These are phyloP conservation scores for Bombus sylvicola DNA, from an alignment of 1,140 invertebrate species.

Conservation along the genomic window DNA sequence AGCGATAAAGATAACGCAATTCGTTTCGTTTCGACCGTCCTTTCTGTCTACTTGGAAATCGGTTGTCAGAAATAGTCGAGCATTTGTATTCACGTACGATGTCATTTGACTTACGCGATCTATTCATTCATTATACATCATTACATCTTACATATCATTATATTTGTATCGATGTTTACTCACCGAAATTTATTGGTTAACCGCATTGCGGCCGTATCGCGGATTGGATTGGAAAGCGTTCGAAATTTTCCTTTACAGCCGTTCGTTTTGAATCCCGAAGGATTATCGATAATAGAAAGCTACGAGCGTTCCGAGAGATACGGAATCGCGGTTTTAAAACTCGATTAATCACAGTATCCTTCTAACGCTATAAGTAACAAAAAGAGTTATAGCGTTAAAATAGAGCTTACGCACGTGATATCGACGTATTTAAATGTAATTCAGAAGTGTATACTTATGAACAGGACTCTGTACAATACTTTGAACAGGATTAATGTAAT, in stretches of 20 bases:
- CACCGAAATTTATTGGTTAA: slow-evolving; percentile 22
- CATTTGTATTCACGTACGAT: neutral
- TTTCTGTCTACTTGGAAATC: neutral
- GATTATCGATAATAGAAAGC: neutral
- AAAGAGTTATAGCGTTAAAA: too few species aligned
- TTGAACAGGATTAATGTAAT: too few species aligned
- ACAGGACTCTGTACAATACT: too few species aligned
- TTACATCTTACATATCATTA: neutral
- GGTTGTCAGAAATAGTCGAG: neutral
- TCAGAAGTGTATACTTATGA: too few species aligned
- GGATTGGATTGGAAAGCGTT: neutral
- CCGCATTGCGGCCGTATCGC: slow-evolving; percentile 1
- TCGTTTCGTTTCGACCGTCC: too few species aligned
- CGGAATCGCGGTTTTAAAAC: neutral
- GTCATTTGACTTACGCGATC: slow-evolving; percentile 16
- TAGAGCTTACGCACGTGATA: too few species aligned
- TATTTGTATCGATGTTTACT: slow-evolving; percentile 1
- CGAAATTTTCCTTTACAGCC: neutral
- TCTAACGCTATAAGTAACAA: neutral
- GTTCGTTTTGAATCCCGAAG: neutral
- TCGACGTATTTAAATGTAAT: too few species aligned
- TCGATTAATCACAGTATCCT: neutral
- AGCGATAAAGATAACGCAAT: neutral
- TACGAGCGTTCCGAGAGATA: neutral
- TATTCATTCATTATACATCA: too few species aligned